Conservation (phyloP, 1,140 invertebrate species). For the Phocides pigmalion region DNA sequence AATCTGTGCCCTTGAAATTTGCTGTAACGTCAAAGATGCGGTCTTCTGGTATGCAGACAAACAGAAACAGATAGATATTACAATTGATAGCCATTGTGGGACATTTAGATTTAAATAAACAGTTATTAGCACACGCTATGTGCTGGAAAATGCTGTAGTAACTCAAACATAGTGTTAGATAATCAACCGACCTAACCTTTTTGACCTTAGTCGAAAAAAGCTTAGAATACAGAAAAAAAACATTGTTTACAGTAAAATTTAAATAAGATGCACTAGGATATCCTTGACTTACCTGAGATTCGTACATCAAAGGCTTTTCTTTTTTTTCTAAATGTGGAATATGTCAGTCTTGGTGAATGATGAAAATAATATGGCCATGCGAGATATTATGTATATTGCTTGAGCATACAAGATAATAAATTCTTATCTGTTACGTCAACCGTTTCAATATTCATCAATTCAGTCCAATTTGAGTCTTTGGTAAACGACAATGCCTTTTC, state of each 20-base stretch:
- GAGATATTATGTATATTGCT: constrained; percentile 53
- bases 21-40: constrained; percentile 51
- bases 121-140: background rate
- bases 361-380: constrained; percentile 48
- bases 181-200: constrained; percentile 67
- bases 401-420: constrained; percentile 70
- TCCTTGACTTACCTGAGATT: constrained; percentile 37
- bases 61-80: background rate
- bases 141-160: background rate
- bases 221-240: constrained; percentile 14
- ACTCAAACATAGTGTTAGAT: constrained; percentile 58
- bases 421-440: constrained; percentile 76
- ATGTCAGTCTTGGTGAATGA: constrained; percentile 52
- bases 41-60: constrained; percentile 36
- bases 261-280: background rate
- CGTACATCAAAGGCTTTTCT: background rate
- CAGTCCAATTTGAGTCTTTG: constrained; percentile 66
- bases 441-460: constrained; percentile 59
- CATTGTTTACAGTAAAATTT: background rate
- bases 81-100: background rate
- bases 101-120: background rate
- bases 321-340: constrained; percentile 30
- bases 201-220: constrained; percentile 56
- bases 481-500: constrained; percentile 68
- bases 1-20: constrained; percentile 71